Evolutionary conservation across 2,113 vertebrate species (phyloP).

Genomic region (Ginglymostoma cirratum): DNA sequence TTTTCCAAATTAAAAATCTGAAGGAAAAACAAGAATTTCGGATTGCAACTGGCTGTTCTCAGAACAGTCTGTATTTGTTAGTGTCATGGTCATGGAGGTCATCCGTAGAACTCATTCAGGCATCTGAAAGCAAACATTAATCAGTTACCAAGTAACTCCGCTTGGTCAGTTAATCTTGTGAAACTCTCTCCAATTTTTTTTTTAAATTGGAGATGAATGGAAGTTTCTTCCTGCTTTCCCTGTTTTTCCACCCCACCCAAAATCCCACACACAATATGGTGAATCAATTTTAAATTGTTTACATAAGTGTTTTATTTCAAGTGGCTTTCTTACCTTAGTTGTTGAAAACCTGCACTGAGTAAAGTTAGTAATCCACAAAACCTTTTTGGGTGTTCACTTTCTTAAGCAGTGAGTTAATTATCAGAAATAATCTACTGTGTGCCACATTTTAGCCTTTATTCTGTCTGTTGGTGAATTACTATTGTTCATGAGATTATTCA

Average conservation of each 20-base stretch:
- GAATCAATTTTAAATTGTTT: neutral
- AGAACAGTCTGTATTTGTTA: neutral
- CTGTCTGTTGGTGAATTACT: neutral
- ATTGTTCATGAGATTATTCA: neutral
- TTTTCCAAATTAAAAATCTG: too few species aligned
- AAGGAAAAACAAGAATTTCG: neutral
- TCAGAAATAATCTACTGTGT: neutral
- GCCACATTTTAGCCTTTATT: neutral
- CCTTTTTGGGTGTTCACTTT: neutral
- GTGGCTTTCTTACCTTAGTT: neutral
- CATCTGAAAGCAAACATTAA: neutral
- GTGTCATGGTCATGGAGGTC: neutral
- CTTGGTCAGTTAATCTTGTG: neutral
- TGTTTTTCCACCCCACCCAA: neutral
- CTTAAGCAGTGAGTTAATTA: neutral
- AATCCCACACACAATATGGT: neutral
- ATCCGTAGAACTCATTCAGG: neutral
- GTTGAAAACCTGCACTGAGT: constrained; percentile 16
- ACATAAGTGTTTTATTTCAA: neutral
- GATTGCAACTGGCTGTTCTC: neutral
- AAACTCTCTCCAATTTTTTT: too few species aligned
- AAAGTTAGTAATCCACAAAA: neutral
- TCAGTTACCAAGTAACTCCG: neutral
- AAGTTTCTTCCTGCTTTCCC: neutral
- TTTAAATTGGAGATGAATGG: neutral